phyloP scores from a whole-genome alignment of 2,888 invertebrate genomes.

The Tipula confusa region DNA sequence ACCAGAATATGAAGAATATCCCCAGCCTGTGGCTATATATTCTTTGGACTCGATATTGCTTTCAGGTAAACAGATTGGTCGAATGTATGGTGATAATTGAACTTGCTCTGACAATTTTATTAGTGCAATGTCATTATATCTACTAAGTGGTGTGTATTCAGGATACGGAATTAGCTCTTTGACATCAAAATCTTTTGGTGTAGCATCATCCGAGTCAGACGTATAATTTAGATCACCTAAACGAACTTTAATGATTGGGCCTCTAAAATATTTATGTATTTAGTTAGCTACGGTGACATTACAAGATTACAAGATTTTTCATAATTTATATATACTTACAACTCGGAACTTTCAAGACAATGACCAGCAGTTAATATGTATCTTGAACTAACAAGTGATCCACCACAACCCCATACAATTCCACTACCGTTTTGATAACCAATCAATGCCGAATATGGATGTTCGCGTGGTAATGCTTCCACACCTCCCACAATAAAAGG shows the following conservation, averaged over 20 bases:
- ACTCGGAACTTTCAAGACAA: not conserved
- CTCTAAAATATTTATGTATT: not conserved
- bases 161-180: slow-evolving; percentile 51
- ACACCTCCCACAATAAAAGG: not conserved
- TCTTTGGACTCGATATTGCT: not conserved
- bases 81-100: not conserved
- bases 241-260: not conserved
- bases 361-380: not conserved
- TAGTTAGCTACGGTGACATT: no score
- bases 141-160: slow-evolving; percentile 52
- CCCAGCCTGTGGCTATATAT: not conserved
- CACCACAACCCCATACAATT: not conserved
- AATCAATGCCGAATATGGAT: not conserved
- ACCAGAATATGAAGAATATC: not conserved
- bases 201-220: not conserved
- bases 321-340: no score
- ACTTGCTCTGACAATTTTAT: slow-evolving; percentile 49
- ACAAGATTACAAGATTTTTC: no score
- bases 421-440: no score
- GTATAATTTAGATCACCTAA: not conserved
- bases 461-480: not conserved
- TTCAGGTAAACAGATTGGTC: not conserved
- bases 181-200: slow-evolving; percentile 32
- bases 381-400: not conserved
- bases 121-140: slow-evolving; percentile 65